Evolutionary conservation across 2,113 vertebrate species (phyloP), one percentile per base, ranked within the genome.

Genomic region (Notothenia rossii): DNA sequence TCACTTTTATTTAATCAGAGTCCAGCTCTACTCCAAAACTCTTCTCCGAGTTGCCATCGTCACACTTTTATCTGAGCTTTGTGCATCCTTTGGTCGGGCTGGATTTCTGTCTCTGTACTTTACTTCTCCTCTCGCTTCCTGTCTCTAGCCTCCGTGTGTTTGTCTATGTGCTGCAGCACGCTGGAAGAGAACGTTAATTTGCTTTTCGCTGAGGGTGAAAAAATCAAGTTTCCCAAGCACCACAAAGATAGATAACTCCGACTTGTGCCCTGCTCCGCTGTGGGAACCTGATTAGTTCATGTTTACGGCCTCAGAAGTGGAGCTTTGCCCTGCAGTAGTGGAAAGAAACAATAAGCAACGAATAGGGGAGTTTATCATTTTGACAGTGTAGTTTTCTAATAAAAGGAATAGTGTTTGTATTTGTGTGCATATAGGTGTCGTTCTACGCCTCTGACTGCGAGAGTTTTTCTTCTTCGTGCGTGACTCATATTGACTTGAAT

Each of bases 201-300:
- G 72, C 75, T 93, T 25, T 92, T 87, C 67, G 63, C 71, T 10
- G 75, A 69, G 70, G 70, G 72, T 77, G 81, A 83, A 78, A 87
- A 90, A 86, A 65, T 6, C 25, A 1, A 29, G 29, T 29, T 29
- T 29, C 61, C 63, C 75, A 25, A 50, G 50, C 56, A 36, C 65
- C 64, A 20, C 54, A 60, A 65, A 40, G 2, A 56, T 8, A 48
- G 51, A 13, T 25, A 71, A 83, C 82, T 67, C 55, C 20, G 22
- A 82, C 86, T 82, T 77, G 55, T 53, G 64, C 54, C 29, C 5
- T 78, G 82, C 15, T 59, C 64, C 22, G 22, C 51, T 6, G 63
- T 67, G 70, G 55, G 80, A 93, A 93, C 72, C 81, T 12, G 81
- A 92, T 95, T 91, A 93, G 69, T 51, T 70, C 64, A 63, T 83